Percentiles rank a stretch among this genome's conserved stretches.
Conservation (phyloP, 92 coral and sea anemone species). For the Pocillopora grandis region DNA sequence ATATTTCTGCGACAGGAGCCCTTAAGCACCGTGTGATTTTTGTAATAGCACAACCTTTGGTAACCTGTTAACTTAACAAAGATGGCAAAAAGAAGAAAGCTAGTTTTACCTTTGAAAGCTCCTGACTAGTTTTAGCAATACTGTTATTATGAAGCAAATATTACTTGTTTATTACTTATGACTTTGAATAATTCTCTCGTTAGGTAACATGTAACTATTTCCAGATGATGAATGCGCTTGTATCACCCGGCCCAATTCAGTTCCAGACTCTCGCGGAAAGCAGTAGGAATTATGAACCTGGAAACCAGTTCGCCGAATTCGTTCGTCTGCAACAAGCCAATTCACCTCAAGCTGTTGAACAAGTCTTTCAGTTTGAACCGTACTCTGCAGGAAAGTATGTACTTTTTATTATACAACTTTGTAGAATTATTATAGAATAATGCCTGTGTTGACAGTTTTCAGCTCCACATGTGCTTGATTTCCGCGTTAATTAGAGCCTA, state of each 20-base stretch:
- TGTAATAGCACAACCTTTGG: too few relatives aligned
- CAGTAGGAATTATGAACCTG: constrained; percentile 95
- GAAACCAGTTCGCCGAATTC: constrained; percentile 92
- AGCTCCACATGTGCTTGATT: too few relatives aligned
- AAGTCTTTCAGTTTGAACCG: constrained; percentile 72
- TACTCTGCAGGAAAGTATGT: constrained; percentile 44
- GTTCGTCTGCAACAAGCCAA: constrained; percentile 74
- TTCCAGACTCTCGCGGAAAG: constrained; percentile 91
- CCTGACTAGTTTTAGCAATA: too few relatives aligned
- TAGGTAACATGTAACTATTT: constrained; percentile 98
- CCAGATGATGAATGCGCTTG: constrained; percentile 85
- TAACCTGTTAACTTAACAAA: too few relatives aligned
- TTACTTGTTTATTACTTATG: too few relatives aligned
- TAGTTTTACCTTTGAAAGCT: too few relatives aligned
- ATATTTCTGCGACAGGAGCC: too few relatives aligned
- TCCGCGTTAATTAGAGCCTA: too few relatives aligned
- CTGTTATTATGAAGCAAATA: too few relatives aligned
- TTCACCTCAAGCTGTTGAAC: constrained; percentile 66
- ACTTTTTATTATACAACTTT: neutral
- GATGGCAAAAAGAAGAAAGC: too few relatives aligned
- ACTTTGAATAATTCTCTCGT: neutral
- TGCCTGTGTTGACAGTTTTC: neutral
- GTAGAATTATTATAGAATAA: neutral
- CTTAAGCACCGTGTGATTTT: too few relatives aligned
- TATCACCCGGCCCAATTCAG: constrained; percentile 87